Percentiles rank a stretch among this genome's conserved stretches.
Evolutionary conservation across 2,888 invertebrate species (phyloP).

Genomic region (Acleris emargana): DNA sequence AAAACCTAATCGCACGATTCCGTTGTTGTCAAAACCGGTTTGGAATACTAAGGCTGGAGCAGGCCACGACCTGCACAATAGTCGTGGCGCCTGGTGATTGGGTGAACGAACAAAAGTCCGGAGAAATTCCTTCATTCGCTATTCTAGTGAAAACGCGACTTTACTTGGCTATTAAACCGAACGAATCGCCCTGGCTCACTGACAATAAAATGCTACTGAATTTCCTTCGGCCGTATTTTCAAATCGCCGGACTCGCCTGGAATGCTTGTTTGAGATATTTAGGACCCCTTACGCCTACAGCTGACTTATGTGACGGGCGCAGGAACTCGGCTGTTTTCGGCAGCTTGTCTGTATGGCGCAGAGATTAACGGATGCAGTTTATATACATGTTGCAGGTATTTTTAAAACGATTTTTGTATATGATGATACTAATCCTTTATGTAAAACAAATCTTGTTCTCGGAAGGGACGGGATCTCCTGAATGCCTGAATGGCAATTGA

Average conservation of each 20-base stretch:
- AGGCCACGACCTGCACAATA: conserved; percentile 44
- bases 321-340: conserved; percentile 40
- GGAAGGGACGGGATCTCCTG: no score
- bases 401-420: no score
- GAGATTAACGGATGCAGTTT: background rate
- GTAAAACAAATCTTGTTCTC: no score
- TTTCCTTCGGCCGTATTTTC: conserved; percentile 61
- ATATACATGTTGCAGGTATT: no score
- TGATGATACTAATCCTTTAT: no score
- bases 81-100: conserved; percentile 19
- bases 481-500: no score
- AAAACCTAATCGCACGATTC: conserved; percentile 24
- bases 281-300: conserved; percentile 50
- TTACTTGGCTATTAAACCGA: conserved; percentile 62
- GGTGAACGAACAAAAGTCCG: conserved; percentile 35
- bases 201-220: conserved; percentile 64
- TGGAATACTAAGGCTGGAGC: conserved; percentile 13
- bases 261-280: conserved; percentile 71
- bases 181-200: conserved; percentile 52
- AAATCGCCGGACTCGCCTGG: conserved; percentile 55
- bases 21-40: conserved; percentile 33
- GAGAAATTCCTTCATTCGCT: conserved; percentile 35
- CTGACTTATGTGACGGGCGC: conserved; percentile 51
- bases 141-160: conserved; percentile 52
- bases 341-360: conserved; percentile 7